Conservation (phyloP, 2,113 vertebrate species). For the Lepisosteus oculatus region DNA sequence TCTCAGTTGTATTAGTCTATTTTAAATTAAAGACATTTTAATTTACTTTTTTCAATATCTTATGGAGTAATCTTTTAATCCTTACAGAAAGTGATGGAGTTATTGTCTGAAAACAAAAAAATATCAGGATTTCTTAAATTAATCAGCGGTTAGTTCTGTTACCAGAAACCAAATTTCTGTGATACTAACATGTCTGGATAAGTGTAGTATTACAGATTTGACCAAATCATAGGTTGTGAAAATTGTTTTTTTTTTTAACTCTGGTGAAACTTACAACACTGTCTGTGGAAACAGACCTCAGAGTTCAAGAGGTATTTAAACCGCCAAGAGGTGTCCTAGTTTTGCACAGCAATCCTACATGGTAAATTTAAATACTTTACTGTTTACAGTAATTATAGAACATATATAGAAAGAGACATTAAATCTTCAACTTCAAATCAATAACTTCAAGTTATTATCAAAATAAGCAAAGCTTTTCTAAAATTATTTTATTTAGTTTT, state of each 20-base stretch:
- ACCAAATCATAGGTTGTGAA: conserved; percentile 17
- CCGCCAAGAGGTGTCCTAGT: conserved; percentile 29
- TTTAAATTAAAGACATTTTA: too few relatives aligned
- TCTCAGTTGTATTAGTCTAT: too few relatives aligned
- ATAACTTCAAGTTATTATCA: neutral
- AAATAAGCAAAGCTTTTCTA: conserved; percentile 10
- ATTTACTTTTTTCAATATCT: too few relatives aligned
- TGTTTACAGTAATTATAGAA: conserved; percentile 23
- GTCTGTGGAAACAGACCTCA: conserved; percentile 11
- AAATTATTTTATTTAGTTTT: neutral
- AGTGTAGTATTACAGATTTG: conserved; percentile 8
- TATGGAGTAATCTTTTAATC: too few relatives aligned
- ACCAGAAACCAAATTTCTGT: too few relatives aligned
- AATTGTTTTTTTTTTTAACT: neutral
- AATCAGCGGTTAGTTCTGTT: too few relatives aligned
- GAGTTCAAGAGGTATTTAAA: conserved; percentile 18
- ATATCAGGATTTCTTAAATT: too few relatives aligned
- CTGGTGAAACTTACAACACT: conserved; percentile 1
- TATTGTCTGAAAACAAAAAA: too few relatives aligned
- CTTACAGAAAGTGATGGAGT: too few relatives aligned
- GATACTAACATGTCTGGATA: neutral
- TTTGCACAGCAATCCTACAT: conserved; percentile 32
- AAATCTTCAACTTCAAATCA: conserved; percentile 5
- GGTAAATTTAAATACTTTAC: conserved; percentile 29
- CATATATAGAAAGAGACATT: conserved; percentile 1